Percentiles rank a stretch among this genome's conserved stretches.
phyloP scores from a whole-genome alignment of 2,113 vertebrate genomes.

The Python bivittatus region DNA sequence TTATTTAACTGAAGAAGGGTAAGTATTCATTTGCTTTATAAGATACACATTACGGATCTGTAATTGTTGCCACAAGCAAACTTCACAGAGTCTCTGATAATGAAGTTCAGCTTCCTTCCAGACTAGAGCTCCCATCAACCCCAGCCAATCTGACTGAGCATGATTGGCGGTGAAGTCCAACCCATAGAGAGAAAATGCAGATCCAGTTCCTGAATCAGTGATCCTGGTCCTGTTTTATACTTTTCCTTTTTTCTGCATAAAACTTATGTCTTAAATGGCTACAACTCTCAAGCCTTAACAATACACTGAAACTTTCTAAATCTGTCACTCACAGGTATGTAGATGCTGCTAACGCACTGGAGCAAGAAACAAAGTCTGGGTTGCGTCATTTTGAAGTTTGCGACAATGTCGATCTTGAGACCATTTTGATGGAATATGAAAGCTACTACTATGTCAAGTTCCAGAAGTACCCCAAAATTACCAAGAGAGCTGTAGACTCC shows the following conservation, averaged over 20 bases:
- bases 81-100: not conserved
- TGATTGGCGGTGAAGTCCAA: not conserved
- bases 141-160: not conserved
- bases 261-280: accelerated
- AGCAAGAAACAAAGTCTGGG: constrained; percentile 84
- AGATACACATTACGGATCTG: accelerated
- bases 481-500: constrained; percentile 79
- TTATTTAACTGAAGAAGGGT: constrained; percentile 91
- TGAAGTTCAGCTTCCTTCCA: not conserved
- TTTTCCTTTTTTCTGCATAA: not conserved
- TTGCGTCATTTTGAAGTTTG: constrained; percentile 89
- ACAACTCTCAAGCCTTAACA: not conserved
- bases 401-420: constrained; percentile 94
- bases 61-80: not conserved
- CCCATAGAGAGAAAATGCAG: not conserved
- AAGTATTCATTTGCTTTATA: constrained; percentile 54
- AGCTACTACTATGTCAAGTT: constrained; percentile 96
- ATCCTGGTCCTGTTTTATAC: not conserved
- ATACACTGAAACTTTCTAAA: not conserved
- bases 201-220: not conserved
- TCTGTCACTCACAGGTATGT: constrained; percentile 78
- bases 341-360: constrained; percentile 82
- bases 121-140: not conserved
- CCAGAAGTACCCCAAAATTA: constrained; percentile 91
- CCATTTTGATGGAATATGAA: constrained; percentile 94